These are phyloP conservation scores for Drosophila birchii DNA, from an alignment of 2,888 invertebrate species.

Conservation along the genomic window DNA sequence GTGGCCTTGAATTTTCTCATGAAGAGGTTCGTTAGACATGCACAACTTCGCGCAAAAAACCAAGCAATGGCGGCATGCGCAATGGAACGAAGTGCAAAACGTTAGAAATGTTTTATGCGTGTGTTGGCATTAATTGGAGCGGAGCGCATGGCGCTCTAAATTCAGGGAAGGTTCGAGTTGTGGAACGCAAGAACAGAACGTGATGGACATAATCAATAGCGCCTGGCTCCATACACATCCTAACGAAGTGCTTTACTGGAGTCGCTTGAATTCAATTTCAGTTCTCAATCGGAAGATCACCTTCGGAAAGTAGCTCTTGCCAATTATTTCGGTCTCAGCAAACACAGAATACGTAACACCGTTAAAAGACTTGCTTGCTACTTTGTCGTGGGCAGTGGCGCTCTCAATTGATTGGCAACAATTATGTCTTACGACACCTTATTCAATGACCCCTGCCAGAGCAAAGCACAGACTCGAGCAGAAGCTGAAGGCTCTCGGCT, in stretches of 20 bases:
- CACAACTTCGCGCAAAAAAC: conserved; percentile 13
- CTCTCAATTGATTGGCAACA: conserved; percentile 62
- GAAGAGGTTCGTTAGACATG: conserved; percentile 4
- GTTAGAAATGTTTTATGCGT: conserved; percentile 56
- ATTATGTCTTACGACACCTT: conserved; percentile 45
- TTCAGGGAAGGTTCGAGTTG: conserved; percentile 14
- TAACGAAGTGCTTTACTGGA: not conserved
- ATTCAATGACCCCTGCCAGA: conserved; percentile 25
- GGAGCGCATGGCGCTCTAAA: conserved; percentile 2
- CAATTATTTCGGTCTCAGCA: not conserved
- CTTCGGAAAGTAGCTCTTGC: not conserved
- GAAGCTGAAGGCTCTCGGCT: conserved; percentile 61
- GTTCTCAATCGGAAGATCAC: conserved; percentile 8
- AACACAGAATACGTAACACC: conserved; percentile 33
- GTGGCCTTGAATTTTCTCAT: conserved; percentile 23
- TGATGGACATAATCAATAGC: conserved; percentile 9
- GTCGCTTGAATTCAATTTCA: not conserved
- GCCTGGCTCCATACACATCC: not conserved
- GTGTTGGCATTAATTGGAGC: conserved; percentile 52
- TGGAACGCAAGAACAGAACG: conserved; percentile 23
- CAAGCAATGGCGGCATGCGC: conserved; percentile 47
- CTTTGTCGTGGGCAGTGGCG: conserved; percentile 54
- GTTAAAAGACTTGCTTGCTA: conserved; percentile 40
- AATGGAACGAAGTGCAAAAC: conserved; percentile 36
- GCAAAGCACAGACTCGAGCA: not conserved